Conservation (phyloP, 2,797 vertebrate species). For the Sparidentex hasta region DNA sequence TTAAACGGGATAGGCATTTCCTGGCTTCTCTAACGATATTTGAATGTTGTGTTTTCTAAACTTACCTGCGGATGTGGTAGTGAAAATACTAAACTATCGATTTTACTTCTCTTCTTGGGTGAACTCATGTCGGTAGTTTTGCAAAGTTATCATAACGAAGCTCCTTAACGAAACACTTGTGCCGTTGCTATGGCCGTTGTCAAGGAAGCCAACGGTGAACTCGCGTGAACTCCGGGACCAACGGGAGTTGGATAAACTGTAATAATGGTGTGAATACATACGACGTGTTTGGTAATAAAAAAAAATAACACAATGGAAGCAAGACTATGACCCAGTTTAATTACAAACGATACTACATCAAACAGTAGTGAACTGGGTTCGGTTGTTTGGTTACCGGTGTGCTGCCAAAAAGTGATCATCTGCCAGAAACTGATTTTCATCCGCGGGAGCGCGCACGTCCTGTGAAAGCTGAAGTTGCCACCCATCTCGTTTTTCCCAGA, state of each 20-base stretch:
- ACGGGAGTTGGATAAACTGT: not conserved
- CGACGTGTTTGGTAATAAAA: not conserved
- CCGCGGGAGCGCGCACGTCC: too few species aligned
- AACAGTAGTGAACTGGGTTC: too few species aligned
- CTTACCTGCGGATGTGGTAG: constrained; percentile 22
- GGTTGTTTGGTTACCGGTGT: too few species aligned
- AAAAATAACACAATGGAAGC: not conserved
- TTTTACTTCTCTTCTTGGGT: not conserved
- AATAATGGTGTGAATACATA: not conserved
- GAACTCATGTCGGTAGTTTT: constrained; percentile 29
- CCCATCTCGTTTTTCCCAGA: too few species aligned
- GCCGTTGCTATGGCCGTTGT: constrained; percentile 43
- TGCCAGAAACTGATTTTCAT: too few species aligned
- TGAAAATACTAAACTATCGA: fast-evolving
- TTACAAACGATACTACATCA: not conserved
- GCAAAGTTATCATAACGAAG: not conserved
- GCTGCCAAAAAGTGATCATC: too few species aligned
- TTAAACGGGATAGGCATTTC: not conserved
- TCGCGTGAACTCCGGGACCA: constrained; percentile 1
- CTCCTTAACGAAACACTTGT: not conserved
- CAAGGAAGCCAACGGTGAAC: constrained; percentile 20
- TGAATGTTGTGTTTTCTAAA: not conserved
- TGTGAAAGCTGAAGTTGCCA: too few species aligned
- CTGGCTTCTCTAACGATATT: not conserved
- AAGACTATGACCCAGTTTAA: not conserved